Base-by-base conservation (phyloP, 2,113 vertebrate genomes). In the Chionis minor region DNA sequence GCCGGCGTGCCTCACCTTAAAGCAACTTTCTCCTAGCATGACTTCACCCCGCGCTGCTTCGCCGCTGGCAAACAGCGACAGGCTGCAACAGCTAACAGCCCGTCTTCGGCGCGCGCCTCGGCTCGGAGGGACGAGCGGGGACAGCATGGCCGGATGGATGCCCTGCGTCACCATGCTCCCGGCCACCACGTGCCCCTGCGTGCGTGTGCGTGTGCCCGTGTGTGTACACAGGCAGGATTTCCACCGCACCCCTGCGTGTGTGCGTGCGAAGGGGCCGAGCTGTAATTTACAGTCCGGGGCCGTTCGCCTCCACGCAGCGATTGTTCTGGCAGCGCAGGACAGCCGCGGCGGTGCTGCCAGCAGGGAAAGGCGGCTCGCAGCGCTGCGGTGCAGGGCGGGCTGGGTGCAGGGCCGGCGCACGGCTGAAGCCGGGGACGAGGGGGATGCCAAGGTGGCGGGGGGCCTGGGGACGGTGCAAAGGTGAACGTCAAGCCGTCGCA, bases 61-160 rank as follows among this genome's bases (percentile, higher is more conserved):
- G 0, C 49, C 66, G 78, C 79, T 86, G 87, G 49, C 66, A 54
- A 86, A 62, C 17, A 42, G 23, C 26, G 30, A 5, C 19, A 6
- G 0, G 2, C 74, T 11, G 14, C 58, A 42, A 51, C 81, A 77
- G 28, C 52, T 78, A 4, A 49, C 70, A 88, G 67, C 44, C 71
- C 4, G 2, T 45, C 40, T 54, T 26, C 1, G 1, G 35, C 6
- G 0, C 11, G 12, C 61, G 27, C 26, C 8, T 11, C 28, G 10
- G 74, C 12, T 42, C 38, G 3, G 49, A 8, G 59, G n/a, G 30
- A 17, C 19, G 13, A 56, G 62, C 23, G 20, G 51, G 51, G 56
- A 54, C 45, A 52, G 54, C n/a, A 8, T 0, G 7, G 54, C 11
- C 0, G 0, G 52, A 27, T 0, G 0, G 52, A 27, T 49, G 54